Percentiles rank a stretch among this genome's conserved stretches.
Evolutionary conservation across 2,888 invertebrate species (phyloP).

Genomic region (Cactoblastis cactorum): DNA sequence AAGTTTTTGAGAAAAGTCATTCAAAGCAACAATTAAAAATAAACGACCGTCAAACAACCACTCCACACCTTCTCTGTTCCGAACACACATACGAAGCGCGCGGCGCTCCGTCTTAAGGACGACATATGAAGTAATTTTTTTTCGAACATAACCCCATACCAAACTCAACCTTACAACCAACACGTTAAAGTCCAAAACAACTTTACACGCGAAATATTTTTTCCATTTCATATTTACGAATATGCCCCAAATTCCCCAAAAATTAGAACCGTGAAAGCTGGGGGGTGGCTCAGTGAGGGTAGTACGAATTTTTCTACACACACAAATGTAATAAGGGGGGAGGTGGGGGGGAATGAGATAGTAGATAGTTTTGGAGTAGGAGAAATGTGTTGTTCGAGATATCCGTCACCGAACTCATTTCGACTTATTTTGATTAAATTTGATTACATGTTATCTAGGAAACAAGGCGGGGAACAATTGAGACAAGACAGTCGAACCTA

Average conservation of each 20-base stretch:
- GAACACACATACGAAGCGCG: slow-evolving; percentile 73
- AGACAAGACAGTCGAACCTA: too few relatives aligned
- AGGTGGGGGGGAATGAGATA: slow-evolving; percentile 43
- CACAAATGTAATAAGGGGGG: slow-evolving; percentile 37
- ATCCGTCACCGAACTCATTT: slow-evolving; percentile 36
- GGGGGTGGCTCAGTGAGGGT: slow-evolving; percentile 51
- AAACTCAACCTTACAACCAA: slow-evolving; percentile 39
- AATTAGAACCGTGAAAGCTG: slow-evolving; percentile 80
- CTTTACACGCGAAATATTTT: slow-evolving; percentile 69
- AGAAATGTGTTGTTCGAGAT: slow-evolving; percentile 54
- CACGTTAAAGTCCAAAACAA: slow-evolving; percentile 41
- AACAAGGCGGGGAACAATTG: background rate
- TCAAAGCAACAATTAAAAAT: background rate
- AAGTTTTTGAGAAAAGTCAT: too few relatives aligned
- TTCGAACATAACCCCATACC: slow-evolving; percentile 51
- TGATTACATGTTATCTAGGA: background rate
- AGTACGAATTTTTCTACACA: slow-evolving; percentile 53
- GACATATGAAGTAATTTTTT: slow-evolving; percentile 80
- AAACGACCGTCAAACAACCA: slow-evolving; percentile 17
- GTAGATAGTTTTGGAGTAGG: slow-evolving; percentile 76
- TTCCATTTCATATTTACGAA: slow-evolving; percentile 81
- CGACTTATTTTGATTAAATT: slow-evolving; percentile 11
- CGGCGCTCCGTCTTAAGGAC: slow-evolving; percentile 79
- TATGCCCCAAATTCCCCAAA: slow-evolving; percentile 81
- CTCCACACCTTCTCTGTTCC: slow-evolving; percentile 42